Evolutionary conservation across 2,888 invertebrate genomes (phyloP).

Genomic region (Drosophila imparisetae): DNA sequence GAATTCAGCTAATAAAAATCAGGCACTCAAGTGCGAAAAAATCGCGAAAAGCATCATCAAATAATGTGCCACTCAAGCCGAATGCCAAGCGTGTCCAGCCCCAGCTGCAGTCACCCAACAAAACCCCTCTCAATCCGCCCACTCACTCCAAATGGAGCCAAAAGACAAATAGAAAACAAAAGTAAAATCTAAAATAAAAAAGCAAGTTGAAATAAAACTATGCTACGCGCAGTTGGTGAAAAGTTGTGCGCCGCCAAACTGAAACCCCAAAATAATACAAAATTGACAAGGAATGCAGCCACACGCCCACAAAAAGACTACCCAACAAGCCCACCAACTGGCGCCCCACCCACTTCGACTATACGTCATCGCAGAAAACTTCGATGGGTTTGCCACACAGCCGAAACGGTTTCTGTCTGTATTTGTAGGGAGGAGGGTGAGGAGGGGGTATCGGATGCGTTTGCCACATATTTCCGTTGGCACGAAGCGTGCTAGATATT

Average conservation of each 20-base stretch:
- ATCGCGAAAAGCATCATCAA: constrained; percentile 84
- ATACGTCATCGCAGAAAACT: constrained; percentile 71
- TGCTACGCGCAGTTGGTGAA: constrained; percentile 51
- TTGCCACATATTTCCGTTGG: constrained; percentile 75
- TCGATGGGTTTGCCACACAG: constrained; percentile 64
- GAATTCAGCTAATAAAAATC: constrained; percentile 85
- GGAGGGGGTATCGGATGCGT: constrained; percentile 36
- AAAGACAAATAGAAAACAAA: constrained; percentile 79
- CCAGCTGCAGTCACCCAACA: constrained; percentile 11
- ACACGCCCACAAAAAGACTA: constrained; percentile 9
- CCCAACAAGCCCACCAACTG: neutral
- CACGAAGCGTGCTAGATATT: constrained; percentile 77
- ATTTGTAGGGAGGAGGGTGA: neutral
- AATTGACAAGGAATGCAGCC: constrained; percentile 57
- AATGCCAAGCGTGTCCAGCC: constrained; percentile 62
- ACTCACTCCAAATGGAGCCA: constrained; percentile 6
- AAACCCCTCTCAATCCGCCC: neutral
- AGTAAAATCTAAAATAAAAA: constrained; percentile 61
- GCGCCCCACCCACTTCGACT: constrained; percentile 18
- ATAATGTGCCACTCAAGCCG: constrained; percentile 81
- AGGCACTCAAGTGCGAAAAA: constrained; percentile 85
- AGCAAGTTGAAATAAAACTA: constrained; percentile 71
- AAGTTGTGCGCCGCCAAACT: constrained; percentile 45
- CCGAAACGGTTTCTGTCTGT: constrained; percentile 38
- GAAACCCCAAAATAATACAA: constrained; percentile 50